Evolutionary conservation across 2,797 vertebrate species (phyloP), one percentile per base, ranked within the genome.

Genomic region (Rhinatrema bivittatum): DNA sequence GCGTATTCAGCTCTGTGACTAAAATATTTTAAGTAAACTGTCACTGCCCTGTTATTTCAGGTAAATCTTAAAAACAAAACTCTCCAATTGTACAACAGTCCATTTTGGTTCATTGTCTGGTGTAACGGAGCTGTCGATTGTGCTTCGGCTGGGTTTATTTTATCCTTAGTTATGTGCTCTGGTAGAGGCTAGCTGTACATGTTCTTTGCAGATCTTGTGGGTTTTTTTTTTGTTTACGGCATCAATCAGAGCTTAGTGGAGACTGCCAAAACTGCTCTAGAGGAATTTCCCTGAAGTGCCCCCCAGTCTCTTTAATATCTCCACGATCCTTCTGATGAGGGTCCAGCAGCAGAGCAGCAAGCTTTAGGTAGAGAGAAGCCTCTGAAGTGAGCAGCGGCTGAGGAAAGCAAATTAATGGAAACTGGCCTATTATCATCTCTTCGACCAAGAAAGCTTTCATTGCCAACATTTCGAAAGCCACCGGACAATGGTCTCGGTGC

Each of bases 381-480:
- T 75, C 65, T 48, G 40, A 60, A 66, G 42, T 55, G 56, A 72
- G 37, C 37, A 68, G 40, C 54, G 69, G 55, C 65, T 55, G 48
- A 29, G 47, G 30, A 56, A 74, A 68, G 43, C 46, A 61, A 75
- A 75, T 69, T 68, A 78, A 74, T 65, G 53, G 57, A 57, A 73
- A 35, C 16, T 0, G 24, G 43, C 39, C 44, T 73, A 53, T 68
- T 41, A 51, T 59, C 56, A 71, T 74, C 54, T 70, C 53, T 71
- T 57, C 73, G 53, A 74, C 63, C 70, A 60, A 66, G 66, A 34
- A 39, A 61, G 70, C 77, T 66, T 56, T 69, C 28, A 1, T 42
- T 68, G 60, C 67, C 72, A 79, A 64, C 59, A 53, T 76, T 74
- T 69, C n/a, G 68, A 48, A 71, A 68, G 65, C 60, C 50, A 42